Base-by-base conservation (phyloP, 2,888 invertebrate species). In the Hymenopus coronatus region DNA sequence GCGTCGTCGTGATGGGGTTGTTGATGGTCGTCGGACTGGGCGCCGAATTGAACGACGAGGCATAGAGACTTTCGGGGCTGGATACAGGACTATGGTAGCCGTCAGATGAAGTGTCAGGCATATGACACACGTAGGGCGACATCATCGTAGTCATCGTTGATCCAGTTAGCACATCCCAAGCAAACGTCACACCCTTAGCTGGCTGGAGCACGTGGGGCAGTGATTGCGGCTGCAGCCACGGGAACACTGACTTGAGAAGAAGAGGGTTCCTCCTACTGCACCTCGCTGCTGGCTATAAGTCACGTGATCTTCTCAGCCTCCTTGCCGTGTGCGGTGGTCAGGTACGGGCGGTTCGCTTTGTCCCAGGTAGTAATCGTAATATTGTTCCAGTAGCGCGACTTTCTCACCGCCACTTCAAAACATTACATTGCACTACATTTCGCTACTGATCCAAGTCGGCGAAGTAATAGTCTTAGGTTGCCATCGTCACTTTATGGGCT, bases 1-100 rank as follows among this genome's bases (percentile, higher is more conserved):
- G 54, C 54, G 54, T 25, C 54, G 82, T 25, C n/a, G 82, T 28
- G 33, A 83, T 12, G 28, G 82, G 84, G 87, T 83, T 54, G 70
- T 85, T 85, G 83, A 40, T 9, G 40, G n/a, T 84, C 12, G 33
- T 85, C 30, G 88, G 89, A 46, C 90, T 89, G 15, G 90, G 89
- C 2, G 83, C 28, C 20, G 88, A 88, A 8, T 88, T 28, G 82
- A 88, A 90, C 8, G 90, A 88, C 9, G 89, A 25, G 12, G 89
- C 83, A 82, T 90, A 91, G 27, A 88, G 46, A 70, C 90, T 90
- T 83, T 91, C 91, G 9, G 91, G 90, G 84, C 90, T 90, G 81
- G 91, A 90, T 9, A 88, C 90, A 12, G 90, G 90, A 82, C 91
- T 90, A 84, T 86, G 90, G 84, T 88, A 89, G 15, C 90, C 90